phyloP scores from a whole-genome alignment of 92 coral and sea anemone genomes.

The Palythoa caribaeorum region DNA sequence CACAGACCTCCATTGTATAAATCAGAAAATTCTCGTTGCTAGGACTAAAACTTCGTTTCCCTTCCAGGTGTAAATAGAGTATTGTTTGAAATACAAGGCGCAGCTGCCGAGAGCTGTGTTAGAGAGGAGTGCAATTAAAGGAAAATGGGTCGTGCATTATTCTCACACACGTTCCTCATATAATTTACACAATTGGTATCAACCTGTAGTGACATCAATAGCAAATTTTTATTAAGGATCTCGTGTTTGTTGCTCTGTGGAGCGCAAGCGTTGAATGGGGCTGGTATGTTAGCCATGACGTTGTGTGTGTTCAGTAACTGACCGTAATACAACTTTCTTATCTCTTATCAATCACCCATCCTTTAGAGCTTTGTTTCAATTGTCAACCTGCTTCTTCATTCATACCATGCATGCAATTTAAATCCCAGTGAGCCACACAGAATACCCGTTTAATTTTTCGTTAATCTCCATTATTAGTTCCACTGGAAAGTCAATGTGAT shows the following conservation, averaged over 20 bases:
- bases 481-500: constrained; percentile 6
- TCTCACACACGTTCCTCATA: constrained; percentile 89
- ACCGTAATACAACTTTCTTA: constrained; percentile 79
- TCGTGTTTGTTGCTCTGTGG: constrained; percentile 87
- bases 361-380: constrained; percentile 93
- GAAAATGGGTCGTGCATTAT: constrained; percentile 90
- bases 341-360: constrained; percentile 83
- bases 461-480: constrained; percentile 31
- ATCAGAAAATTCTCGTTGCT: constrained; percentile 87
- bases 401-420: constrained; percentile 83
- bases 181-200: constrained; percentile 93
- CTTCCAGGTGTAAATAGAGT: constrained; percentile 88
- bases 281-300: constrained; percentile 82
- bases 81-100: constrained; percentile 85
- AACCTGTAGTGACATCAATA: constrained; percentile 90
- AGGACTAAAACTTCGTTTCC: constrained; percentile 75
- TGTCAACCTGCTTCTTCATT: constrained; percentile 90
- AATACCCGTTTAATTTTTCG: constrained; percentile 29
- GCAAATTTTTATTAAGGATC: constrained; percentile 83
- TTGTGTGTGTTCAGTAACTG: constrained; percentile 90
- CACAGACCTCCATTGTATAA: constrained; percentile 81
- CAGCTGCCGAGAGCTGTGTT: constrained; percentile 86
- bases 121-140: constrained; percentile 83
- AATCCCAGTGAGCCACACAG: constrained; percentile 46
- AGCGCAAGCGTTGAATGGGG: constrained; percentile 70